Percentiles rank a stretch among this genome's conserved stretches.
Evolutionary conservation across 2,888 invertebrate genomes (phyloP).

Genomic region (Drosophila villosipedis): DNA sequence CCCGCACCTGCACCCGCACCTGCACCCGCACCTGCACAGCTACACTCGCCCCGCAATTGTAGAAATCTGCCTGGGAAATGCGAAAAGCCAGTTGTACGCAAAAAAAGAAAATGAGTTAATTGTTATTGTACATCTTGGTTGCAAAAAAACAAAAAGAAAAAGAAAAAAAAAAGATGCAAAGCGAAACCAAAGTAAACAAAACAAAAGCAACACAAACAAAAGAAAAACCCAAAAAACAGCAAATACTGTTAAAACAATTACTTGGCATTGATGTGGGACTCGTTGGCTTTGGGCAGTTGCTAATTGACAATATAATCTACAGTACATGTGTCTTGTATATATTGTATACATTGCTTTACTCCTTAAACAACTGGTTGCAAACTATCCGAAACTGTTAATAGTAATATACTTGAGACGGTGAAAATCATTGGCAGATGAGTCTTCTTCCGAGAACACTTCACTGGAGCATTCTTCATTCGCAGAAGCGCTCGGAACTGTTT

Average conservation of each 20-base stretch:
- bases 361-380: not conserved
- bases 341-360: not conserved
- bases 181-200: slow-evolving; percentile 20
- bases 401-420: not conserved
- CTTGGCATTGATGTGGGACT: slow-evolving; percentile 38
- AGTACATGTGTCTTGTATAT: not conserved
- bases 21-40: not conserved
- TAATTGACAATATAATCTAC: slow-evolving; percentile 1
- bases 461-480: not conserved
- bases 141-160: slow-evolving; percentile 1
- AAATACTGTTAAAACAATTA: slow-evolving; percentile 38
- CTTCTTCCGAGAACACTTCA: not conserved
- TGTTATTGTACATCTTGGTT: slow-evolving; percentile 46
- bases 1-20: not conserved
- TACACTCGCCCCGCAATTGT: slow-evolving; percentile 13
- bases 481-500: not conserved
- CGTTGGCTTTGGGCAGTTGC: slow-evolving; percentile 7
- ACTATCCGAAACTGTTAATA: not conserved
- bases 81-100: slow-evolving; percentile 5
- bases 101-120: slow-evolving; percentile 45
- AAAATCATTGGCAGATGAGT: not conserved
- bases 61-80: slow-evolving; percentile 40
- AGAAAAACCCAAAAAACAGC: slow-evolving; percentile 8
- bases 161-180: slow-evolving; percentile 22
- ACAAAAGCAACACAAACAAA: slow-evolving; percentile 13